Conservation (phyloP, 2,888 invertebrate species). For the Epirrita christyi region DNA sequence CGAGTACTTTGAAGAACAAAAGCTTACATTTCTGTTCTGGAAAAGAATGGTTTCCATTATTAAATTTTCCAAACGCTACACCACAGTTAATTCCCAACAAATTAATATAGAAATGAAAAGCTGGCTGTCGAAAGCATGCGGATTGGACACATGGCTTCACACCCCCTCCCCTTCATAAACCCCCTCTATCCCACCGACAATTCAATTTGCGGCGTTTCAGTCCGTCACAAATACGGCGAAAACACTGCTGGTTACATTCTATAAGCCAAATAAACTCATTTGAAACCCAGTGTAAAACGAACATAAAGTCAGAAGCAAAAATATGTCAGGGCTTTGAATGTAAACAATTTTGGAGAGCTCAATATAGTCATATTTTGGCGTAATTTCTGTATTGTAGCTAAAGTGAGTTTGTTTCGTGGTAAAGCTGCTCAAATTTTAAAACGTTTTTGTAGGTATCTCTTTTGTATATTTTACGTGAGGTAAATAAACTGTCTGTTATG, state of each 20-base stretch:
- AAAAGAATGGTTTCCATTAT: constrained; percentile 8
- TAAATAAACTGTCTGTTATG: too few species aligned
- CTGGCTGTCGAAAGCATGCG: constrained; percentile 40
- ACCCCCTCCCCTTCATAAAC: constrained; percentile 10
- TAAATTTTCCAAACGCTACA: constrained; percentile 17
- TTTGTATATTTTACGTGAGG: not conserved
- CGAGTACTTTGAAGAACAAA: constrained; percentile 5
- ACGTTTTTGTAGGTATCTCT: not conserved
- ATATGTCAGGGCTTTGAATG: constrained; percentile 1
- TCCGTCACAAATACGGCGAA: constrained; percentile 41
- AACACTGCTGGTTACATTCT: constrained; percentile 19
- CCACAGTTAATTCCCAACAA: constrained; percentile 32
- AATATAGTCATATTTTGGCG: constrained; percentile 17
- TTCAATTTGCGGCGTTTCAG: constrained; percentile 44
- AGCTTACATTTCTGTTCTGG: not conserved
- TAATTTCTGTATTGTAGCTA: constrained; percentile 10
- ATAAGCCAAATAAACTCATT: constrained; percentile 34
- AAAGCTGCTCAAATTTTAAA: not conserved
- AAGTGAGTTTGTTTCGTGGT: constrained; percentile 17
- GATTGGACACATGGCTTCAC: constrained; percentile 34
- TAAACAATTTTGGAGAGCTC: constrained; percentile 4
- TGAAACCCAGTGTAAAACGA: constrained; percentile 25
- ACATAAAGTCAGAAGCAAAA: constrained; percentile 20
- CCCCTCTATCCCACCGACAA: constrained; percentile 33
- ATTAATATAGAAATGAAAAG: constrained; percentile 42